These are phyloP conservation scores for Schlechtendalia chinensis DNA, from an alignment of 1,140 invertebrate species.

Conservation along the genomic window DNA sequence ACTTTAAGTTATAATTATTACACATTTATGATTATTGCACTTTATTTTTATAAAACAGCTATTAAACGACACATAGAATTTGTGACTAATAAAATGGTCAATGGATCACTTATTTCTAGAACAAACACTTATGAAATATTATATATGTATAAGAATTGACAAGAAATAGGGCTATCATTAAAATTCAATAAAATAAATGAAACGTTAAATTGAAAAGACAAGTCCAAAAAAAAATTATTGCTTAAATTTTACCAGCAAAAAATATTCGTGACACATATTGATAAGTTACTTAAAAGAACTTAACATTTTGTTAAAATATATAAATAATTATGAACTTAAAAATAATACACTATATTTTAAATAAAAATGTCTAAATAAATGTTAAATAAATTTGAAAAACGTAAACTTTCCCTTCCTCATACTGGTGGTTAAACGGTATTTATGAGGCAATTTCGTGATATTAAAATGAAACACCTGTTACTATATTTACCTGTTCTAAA, in stretches of 20 bases:
- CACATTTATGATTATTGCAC: too few species aligned
- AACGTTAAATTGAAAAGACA: constrained; percentile 16
- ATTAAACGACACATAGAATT: background rate
- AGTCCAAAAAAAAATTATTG: constrained; percentile 11
- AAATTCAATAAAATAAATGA: constrained; percentile 25
- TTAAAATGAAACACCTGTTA: too few species aligned
- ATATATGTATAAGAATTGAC: background rate
- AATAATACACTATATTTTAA: background rate
- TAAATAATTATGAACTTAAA: constrained; percentile 12
- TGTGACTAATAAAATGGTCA: background rate
- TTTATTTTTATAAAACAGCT: background rate
- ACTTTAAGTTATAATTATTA: too few species aligned
- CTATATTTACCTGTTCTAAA: too few species aligned
- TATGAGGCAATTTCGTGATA: too few species aligned
- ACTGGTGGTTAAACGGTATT: too few species aligned
- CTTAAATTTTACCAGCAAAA: background rate
- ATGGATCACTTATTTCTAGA: background rate
- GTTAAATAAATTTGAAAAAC: too few species aligned
- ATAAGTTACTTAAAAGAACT: constrained; percentile 2
- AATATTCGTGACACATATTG: constrained; percentile 13
- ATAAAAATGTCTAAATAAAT: too few species aligned
- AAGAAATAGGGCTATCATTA: background rate
- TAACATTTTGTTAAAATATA: constrained; percentile 3
- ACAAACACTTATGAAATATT: background rate
- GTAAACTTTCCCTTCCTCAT: too few species aligned